phyloP scores from a whole-genome alignment of 1,140 invertebrate species.

The Apis cerana region DNA sequence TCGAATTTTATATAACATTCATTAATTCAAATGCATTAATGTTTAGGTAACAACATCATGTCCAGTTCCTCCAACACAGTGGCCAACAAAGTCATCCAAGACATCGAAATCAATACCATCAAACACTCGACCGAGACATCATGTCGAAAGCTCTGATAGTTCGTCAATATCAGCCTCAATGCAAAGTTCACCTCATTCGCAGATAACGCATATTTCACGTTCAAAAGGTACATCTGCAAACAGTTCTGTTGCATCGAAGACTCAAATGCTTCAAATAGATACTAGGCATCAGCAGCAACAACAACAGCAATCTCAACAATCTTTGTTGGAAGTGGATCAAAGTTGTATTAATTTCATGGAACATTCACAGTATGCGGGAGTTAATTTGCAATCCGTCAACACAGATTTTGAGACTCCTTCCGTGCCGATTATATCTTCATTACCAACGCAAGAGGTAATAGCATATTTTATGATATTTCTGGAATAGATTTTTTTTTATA shows the following conservation, averaged over 20 bases:
- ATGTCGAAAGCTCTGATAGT: slow-evolving; percentile 84
- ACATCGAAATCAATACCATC: slow-evolving; percentile 64
- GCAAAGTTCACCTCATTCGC: slow-evolving; percentile 83
- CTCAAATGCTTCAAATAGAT: slow-evolving; percentile 39
- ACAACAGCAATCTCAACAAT: slow-evolving; percentile 53
- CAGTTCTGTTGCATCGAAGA: slow-evolving; percentile 52
- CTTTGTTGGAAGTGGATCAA: slow-evolving; percentile 63
- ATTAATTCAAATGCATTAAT: no score
- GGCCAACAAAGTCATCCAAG: slow-evolving; percentile 78
- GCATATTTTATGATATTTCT: no score
- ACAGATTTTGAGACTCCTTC: slow-evolving; percentile 74
- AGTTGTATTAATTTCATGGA: slow-evolving; percentile 80
- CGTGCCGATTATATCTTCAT: slow-evolving; percentile 67
- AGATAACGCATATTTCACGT: slow-evolving; percentile 79
- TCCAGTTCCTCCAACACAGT: slow-evolving; percentile 71
- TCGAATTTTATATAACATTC: no score
- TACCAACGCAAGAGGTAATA: slow-evolving; percentile 69
- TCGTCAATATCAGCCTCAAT: slow-evolving; percentile 86
- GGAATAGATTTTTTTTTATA: no score
- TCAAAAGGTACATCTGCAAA: slow-evolving; percentile 57
- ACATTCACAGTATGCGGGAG: slow-evolving; percentile 83
- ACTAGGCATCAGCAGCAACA: slow-evolving; percentile 61
- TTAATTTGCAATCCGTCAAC: slow-evolving; percentile 83
- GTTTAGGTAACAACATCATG: slow-evolving; percentile 55
- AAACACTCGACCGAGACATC: slow-evolving; percentile 75